Conservation (phyloP, 2,113 vertebrate species). For the Dromiciops gliroides region DNA sequence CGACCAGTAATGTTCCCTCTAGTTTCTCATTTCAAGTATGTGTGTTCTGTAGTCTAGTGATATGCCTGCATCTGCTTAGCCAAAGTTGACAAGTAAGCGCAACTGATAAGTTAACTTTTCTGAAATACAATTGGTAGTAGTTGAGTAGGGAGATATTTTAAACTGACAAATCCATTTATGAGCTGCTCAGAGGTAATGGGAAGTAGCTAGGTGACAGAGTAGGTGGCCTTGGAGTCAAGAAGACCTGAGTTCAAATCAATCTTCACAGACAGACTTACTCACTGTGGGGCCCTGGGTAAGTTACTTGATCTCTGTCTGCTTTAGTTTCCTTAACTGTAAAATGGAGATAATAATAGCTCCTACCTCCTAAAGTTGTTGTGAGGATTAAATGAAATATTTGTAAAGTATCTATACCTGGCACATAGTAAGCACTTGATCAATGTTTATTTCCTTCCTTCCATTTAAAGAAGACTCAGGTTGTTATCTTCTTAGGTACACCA, state of each 20-base stretch:
- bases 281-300: background rate
- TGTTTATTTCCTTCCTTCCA: background rate
- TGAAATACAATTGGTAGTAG: background rate
- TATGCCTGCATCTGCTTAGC: background rate
- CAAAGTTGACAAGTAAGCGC: background rate
- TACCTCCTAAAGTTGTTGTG: background rate
- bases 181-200: background rate
- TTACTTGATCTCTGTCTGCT: background rate
- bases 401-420: background rate
- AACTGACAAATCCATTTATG: background rate
- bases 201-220: background rate
- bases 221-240: background rate
- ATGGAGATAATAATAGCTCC: background rate
- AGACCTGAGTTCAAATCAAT: background rate
- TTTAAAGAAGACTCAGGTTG: background rate
- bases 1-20: background rate
- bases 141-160: background rate
- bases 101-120: background rate
- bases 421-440: background rate
- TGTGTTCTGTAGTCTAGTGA: background rate
- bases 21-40: background rate
- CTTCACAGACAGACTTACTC: background rate
- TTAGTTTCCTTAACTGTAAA: background rate
- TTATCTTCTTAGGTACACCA: background rate
- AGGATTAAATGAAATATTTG: background rate